phyloP scores from a whole-genome alignment of 1,140 invertebrate genomes.

The Mylabris phalerata region DNA sequence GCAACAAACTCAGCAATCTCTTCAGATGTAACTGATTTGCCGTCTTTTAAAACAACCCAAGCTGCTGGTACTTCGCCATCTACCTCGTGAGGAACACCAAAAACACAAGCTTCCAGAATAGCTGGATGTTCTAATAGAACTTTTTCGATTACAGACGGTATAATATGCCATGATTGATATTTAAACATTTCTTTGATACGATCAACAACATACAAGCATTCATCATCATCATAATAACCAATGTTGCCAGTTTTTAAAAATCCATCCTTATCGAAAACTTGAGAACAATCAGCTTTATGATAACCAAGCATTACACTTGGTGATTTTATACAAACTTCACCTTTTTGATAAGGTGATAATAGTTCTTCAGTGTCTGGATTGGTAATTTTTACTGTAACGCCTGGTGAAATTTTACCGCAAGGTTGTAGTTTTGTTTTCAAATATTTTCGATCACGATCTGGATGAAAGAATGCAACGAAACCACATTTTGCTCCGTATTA shows the following conservation, averaged over 20 bases:
- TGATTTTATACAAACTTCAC: constrained; percentile 17
- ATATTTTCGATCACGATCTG: background rate
- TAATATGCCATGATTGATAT: constrained; percentile 24
- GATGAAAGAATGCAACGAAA: background rate
- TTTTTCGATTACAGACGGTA: constrained; percentile 71
- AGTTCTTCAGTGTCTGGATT: constrained; percentile 18
- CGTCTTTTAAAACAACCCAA: constrained; percentile 47
- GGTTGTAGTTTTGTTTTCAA: background rate
- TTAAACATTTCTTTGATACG: constrained; percentile 42
- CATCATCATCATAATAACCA: constrained; percentile 55
- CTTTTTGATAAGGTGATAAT: background rate
- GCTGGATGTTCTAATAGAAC: constrained; percentile 61
- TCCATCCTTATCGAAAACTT: constrained; percentile 52
- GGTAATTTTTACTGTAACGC: constrained; percentile 16
- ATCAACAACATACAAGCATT: constrained; percentile 59
- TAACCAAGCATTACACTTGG: constrained; percentile 15
- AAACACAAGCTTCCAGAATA: constrained; percentile 64
- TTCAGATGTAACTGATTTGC: too few relatives aligned
- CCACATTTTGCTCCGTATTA: constrained; percentile 2
- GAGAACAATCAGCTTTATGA: constrained; percentile 8
- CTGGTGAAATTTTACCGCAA: constrained; percentile 1
- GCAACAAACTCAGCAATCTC: too few relatives aligned
- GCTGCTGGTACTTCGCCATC: constrained; percentile 60
- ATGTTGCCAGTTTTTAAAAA: constrained; percentile 73
- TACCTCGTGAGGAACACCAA: constrained; percentile 57